A percentile compares a stretch with the other conserved stretches of the same genome.
Conservation (phyloP, 2,888 invertebrate species). For the Strigamia maritima region DNA sequence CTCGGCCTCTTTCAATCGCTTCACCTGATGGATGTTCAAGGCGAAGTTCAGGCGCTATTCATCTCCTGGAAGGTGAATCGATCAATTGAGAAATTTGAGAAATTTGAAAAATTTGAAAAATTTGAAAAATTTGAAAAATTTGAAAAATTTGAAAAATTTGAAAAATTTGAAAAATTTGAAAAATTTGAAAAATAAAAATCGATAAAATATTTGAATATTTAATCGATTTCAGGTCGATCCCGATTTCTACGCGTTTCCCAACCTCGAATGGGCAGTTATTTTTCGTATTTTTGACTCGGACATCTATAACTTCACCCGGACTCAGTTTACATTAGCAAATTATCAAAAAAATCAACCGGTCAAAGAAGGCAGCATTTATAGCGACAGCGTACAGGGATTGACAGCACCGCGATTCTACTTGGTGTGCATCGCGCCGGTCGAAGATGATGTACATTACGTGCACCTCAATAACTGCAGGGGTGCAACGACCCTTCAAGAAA, state of each 20-base stretch:
- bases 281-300: slow-evolving; percentile 39
- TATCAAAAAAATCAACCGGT: slow-evolving; percentile 39
- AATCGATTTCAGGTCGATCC: slow-evolving; percentile 26
- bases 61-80: slow-evolving; percentile 42
- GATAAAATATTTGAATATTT: too few relatives aligned
- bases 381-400: slow-evolving; percentile 40
- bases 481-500: slow-evolving; percentile 41
- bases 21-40: slow-evolving; percentile 37
- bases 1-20: slow-evolving; percentile 40
- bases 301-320: slow-evolving; percentile 41
- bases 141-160: too few relatives aligned
- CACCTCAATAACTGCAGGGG: slow-evolving; percentile 42
- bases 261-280: slow-evolving; percentile 40
- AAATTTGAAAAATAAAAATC: too few relatives aligned
- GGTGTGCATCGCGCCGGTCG: slow-evolving; percentile 41
- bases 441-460: slow-evolving; percentile 41
- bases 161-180: too few relatives aligned
- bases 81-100: neutral
- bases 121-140: too few relatives aligned
- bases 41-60: slow-evolving; percentile 38
- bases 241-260: slow-evolving; percentile 40
- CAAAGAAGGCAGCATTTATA: slow-evolving; percentile 35
- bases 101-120: too few relatives aligned
- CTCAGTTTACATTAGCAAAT: slow-evolving; percentile 37
- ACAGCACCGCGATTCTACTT: slow-evolving; percentile 39